phyloP scores from a whole-genome alignment of 1,140 invertebrate genomes.

The Drosophila murphyi region DNA sequence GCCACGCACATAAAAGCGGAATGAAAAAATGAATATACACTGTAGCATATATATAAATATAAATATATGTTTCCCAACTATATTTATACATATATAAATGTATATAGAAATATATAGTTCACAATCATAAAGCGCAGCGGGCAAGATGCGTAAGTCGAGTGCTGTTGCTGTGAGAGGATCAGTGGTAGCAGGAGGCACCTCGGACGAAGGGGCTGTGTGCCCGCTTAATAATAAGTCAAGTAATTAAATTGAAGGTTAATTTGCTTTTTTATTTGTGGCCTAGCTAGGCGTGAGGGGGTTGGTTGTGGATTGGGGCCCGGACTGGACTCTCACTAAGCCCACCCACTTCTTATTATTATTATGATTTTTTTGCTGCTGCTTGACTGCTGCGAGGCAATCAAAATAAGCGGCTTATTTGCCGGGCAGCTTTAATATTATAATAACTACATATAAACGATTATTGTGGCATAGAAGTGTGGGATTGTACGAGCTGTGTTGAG shows the following conservation, averaged over 20 bases:
- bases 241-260: constrained; percentile 74
- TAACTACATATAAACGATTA: constrained; percentile 42
- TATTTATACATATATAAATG: too few relatives aligned
- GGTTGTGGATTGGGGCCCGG: not conserved
- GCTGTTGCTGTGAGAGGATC: not conserved
- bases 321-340: constrained; percentile 6
- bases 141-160: not conserved
- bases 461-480: constrained; percentile 20
- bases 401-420: constrained; percentile 67
- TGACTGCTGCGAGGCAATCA: constrained; percentile 55
- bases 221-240: constrained; percentile 46
- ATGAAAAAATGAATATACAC: constrained; percentile 23
- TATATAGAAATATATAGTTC: not conserved
- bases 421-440: constrained; percentile 63
- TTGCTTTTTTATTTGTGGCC: constrained; percentile 37
- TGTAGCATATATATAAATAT: too few relatives aligned
- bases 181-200: too few relatives aligned
- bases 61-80: too few relatives aligned
- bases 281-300: not conserved
- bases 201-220: not conserved
- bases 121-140: not conserved
- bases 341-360: constrained; percentile 16
- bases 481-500: not conserved
- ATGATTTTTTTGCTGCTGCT: constrained; percentile 11
- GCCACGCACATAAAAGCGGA: constrained; percentile 56